Evolutionary conservation across 2,113 vertebrate species (phyloP).

Genomic region (Thalassarche chlororhynchos): DNA sequence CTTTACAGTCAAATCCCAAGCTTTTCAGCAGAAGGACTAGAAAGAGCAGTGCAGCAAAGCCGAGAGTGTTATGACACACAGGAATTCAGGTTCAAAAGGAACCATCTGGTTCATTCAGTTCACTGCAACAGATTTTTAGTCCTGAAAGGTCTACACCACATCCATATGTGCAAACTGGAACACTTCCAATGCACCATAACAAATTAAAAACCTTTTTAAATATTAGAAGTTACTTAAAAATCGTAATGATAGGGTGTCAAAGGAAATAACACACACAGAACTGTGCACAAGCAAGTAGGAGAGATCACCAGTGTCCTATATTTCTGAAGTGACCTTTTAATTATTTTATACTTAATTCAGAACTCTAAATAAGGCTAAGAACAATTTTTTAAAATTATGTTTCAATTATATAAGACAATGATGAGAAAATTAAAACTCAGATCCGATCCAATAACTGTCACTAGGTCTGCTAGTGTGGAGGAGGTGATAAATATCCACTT

Average conservation of each 20-base stretch:
- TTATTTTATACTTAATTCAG: not conserved
- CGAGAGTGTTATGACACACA: not conserved
- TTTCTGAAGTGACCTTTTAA: not conserved
- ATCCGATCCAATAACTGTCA: constrained; percentile 33
- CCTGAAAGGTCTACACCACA: not conserved
- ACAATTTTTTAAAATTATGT: not conserved
- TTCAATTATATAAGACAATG: constrained; percentile 54
- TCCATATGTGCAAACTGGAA: not conserved
- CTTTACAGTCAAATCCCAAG: not conserved
- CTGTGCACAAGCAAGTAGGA: not conserved
- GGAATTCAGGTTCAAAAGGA: not conserved
- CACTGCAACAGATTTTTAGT: not conserved
- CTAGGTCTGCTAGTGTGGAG: constrained; percentile 43
- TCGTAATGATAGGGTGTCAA: not conserved
- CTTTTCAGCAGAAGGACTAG: not conserved
- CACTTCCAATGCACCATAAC: not conserved
- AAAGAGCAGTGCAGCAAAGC: not conserved
- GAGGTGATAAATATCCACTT: constrained; percentile 46
- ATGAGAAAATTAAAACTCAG: constrained; percentile 29
- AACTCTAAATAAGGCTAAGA: constrained; percentile 16
- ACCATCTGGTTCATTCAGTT: not conserved
- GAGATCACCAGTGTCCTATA: not conserved
- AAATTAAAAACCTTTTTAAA: not conserved
- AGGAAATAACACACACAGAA: not conserved
- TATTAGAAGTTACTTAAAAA: not conserved